phyloP scores from a whole-genome alignment of 2,113 vertebrate genomes.

The Paramisgurnus dabryanus region DNA sequence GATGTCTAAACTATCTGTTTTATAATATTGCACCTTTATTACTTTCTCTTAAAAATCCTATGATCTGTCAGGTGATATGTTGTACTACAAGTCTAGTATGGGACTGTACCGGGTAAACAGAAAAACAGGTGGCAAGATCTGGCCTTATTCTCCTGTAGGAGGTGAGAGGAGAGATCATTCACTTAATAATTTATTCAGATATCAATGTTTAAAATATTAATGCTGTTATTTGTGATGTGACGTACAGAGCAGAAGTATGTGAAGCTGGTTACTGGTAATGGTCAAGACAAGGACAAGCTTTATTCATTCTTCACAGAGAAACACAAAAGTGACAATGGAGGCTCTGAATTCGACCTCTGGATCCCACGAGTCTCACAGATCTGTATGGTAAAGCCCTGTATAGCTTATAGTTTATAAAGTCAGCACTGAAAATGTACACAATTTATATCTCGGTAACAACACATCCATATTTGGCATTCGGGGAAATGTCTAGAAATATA shows the following conservation, averaged over 20 bases:
- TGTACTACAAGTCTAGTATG: constrained; percentile 18
- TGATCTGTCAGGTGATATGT: constrained; percentile 4
- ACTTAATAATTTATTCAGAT: too few relatives aligned
- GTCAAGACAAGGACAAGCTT: constrained; percentile 50
- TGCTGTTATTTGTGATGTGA: background rate
- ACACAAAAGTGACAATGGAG: background rate
- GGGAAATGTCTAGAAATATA: too few relatives aligned
- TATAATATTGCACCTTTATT: too few relatives aligned
- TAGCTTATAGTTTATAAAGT: too few relatives aligned
- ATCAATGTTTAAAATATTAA: too few relatives aligned
- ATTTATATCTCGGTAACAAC: too few relatives aligned
- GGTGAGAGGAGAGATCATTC: constrained; percentile 28
- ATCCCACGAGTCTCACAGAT: constrained; percentile 66
- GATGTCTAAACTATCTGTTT: too few relatives aligned
- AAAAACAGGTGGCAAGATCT: fast-evolving
- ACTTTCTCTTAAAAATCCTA: too few relatives aligned
- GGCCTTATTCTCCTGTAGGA: background rate
- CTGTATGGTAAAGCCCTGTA: constrained; percentile 65
- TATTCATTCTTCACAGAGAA: constrained; percentile 70
- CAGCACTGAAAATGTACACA: too few relatives aligned
- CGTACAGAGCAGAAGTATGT: constrained; percentile 66
- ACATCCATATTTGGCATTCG: too few relatives aligned
- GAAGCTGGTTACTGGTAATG: constrained; percentile 56
- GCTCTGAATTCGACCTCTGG: constrained; percentile 53
- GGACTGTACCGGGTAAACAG: constrained; percentile 32